Base-by-base conservation (phyloP, 2,797 vertebrate genomes). In the Paedocypris micromegethes region DNA sequence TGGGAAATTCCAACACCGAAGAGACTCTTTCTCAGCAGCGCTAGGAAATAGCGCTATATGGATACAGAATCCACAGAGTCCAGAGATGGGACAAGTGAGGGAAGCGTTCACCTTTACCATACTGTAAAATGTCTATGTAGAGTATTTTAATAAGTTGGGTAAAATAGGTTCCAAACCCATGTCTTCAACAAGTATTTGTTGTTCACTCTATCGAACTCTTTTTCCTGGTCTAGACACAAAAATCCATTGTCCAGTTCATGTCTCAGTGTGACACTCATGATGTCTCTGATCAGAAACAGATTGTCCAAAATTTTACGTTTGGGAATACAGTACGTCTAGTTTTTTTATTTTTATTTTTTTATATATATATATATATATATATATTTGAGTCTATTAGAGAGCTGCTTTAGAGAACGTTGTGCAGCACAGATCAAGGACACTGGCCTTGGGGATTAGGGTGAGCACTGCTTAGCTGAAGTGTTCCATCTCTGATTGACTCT, bases 361-460 rank as follows among this genome's bases (percentile, higher is more conserved):
- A 53, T 50, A 41, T 6, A 53, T n/a, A n/a, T n/a, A n/a, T n/a
- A n/a, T n/a, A n/a, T n/a, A n/a, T n/a, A n/a, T n/a, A n/a, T n/a
- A n/a, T n/a, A n/a, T n/a, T n/a, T n/a, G n/a, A n/a, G n/a, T n/a
- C n/a, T 48, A 3, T 73, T 68, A 0, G n/a, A 53, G 38, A 66
- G n/a, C 42, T 6, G 40, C 42, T 43, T 67, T 72, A n/a, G 45
- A 51, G 6, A 57, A 38, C 1, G 47, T 53, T 3, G 51, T 46
- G 2, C 52, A 38, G 6, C 9, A 2, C 69, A 8, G n/a, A 59
- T 42, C 42, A 72, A 50, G 5, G 48, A 66, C 3, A 71, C 8
- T 0, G 40, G 47, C 1, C 44, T 59, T 6, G 2, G 9, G 47
- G 5, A 58, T 48, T 5, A 45, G 9, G 37, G n/a, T 45, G n/a